phyloP scores from a whole-genome alignment of 2,797 vertebrate species.

The Bryconaethiops microstoma region DNA sequence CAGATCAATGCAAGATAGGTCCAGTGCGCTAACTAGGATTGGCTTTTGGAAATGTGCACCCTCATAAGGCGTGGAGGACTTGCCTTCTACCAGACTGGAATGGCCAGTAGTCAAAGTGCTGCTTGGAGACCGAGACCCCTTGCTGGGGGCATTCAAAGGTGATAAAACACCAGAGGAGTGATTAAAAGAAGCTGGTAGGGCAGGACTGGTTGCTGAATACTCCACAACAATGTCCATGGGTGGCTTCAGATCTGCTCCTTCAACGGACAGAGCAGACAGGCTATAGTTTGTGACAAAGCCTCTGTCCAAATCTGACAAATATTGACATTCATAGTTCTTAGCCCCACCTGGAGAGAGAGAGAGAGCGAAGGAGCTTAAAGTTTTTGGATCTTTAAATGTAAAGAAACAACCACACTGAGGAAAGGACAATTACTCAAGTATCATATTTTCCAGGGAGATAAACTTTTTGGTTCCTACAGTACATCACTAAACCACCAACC shows the following conservation, averaged over 20 bases:
- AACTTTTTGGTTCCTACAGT: too few species aligned
- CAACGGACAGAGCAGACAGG: constrained; percentile 62
- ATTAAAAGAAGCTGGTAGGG: constrained; percentile 48
- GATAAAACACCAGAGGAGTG: constrained; percentile 53
- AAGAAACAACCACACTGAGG: too few species aligned
- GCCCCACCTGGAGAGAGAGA: constrained; percentile 57
- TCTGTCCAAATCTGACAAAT: constrained; percentile 70
- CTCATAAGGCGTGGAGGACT: constrained; percentile 79
- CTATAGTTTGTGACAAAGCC: constrained; percentile 69
- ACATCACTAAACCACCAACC: too few species aligned
- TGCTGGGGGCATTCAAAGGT: constrained; percentile 52
- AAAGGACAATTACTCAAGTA: too few species aligned
- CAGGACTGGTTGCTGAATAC: constrained; percentile 49
- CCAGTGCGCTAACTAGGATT: constrained; percentile 54
- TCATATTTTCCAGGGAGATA: too few species aligned
- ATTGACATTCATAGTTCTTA: constrained; percentile 64
- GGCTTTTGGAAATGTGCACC: constrained; percentile 55
- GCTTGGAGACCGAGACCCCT: constrained; percentile 48
- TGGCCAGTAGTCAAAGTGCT: constrained; percentile 4
- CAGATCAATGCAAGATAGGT: constrained; percentile 61
- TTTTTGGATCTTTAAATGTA: too few species aligned
- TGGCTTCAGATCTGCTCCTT: constrained; percentile 51
- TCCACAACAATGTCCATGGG: constrained; percentile 57
- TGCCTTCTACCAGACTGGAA: constrained; percentile 55
- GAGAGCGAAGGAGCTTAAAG: too few species aligned